Base-by-base conservation (phyloP, 2,113 vertebrate species). In the Pan paniscus region DNA sequence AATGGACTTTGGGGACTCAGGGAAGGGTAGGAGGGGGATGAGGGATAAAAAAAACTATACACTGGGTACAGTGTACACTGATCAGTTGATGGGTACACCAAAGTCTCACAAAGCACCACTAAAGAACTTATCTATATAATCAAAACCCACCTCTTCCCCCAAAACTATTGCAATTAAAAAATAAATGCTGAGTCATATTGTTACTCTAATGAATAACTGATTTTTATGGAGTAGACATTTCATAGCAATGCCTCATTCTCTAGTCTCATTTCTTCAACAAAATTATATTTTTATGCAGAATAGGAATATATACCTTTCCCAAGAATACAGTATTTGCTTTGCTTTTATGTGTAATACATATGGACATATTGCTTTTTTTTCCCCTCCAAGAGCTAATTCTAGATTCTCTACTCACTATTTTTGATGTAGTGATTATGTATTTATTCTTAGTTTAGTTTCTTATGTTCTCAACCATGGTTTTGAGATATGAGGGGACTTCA, bases 251-350 rank as follows among this genome's bases (percentile, higher is more conserved):
- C 25, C 25, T 83, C 38, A 81, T 81, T 96, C 57, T 84, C 50
- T 79, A 48, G 27, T 96, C 57, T 30, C 48, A 3, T 83, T 82
- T 86, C n/a, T 40, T 87, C 22, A 90, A 43, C 22, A 82, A 30
- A 96, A 90, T 73, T 94, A 48, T 73, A 22, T 89, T 88, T 83
- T 96, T 20, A 40, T 75, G 55, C 12, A 52, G 64, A 73, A 75
- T 80, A 70, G 43, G 17, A 94, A 75, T 75, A 72, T 61, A 81
- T 64, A 25, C 48, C 5, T 50, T 95, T 52, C 27, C n/a, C 67
- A 68, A 27, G n/a, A 92, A 64, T 50, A 72, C 30, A 4, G 13
- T 48, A 32, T 72, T 80, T 94, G 25, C 46, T 70, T 92, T 76
- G 11, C 52, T 75, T 92, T 87, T 73, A 35, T n/a, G 2, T 55